Conservation (phyloP, 1,140 invertebrate species). For the Leptopilina boulardi region DNA sequence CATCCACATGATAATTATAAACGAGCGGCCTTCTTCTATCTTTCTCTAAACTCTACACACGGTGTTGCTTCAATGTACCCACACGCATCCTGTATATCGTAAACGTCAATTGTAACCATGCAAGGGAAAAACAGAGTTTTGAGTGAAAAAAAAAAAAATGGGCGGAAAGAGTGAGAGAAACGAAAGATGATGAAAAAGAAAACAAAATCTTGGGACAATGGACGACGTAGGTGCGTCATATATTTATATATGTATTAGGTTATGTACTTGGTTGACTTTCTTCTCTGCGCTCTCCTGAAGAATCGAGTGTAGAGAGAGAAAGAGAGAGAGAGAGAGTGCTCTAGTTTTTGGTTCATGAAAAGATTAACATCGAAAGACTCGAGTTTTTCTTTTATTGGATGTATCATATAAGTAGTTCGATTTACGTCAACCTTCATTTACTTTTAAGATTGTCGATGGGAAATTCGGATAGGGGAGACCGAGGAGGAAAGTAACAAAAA, state of each 20-base stretch:
- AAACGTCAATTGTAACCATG: not conserved
- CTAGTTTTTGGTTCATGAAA: constrained; percentile 15
- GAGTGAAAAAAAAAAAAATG: not conserved
- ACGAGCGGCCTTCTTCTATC: constrained; percentile 48
- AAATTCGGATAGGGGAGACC: too few species aligned
- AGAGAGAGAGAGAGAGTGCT: constrained; percentile 20
- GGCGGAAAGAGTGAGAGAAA: not conserved
- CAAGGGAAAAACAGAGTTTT: not conserved
- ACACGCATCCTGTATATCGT: constrained; percentile 8
- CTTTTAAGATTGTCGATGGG: not conserved
- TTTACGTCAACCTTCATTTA: constrained; percentile 1
- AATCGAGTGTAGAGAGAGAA: too few species aligned
- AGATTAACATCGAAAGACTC: constrained; percentile 23
- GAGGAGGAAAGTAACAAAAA: too few species aligned
- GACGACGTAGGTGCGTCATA: constrained; percentile 9
- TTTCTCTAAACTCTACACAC: not conserved
- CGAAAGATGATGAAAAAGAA: not conserved
- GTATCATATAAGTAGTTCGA: not conserved
- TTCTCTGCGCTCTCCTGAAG: not conserved
- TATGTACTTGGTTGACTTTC: constrained; percentile 8
- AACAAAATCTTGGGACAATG: constrained; percentile 1
- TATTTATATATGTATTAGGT: not conserved
- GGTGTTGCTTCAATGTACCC: not conserved
- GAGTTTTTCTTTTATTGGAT: constrained; percentile 20
- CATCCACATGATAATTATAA: constrained; percentile 50